Evolutionary conservation across 1,140 invertebrate species (phyloP), one percentile per base, ranked within the genome.

Genomic region (Aethina tumida): DNA sequence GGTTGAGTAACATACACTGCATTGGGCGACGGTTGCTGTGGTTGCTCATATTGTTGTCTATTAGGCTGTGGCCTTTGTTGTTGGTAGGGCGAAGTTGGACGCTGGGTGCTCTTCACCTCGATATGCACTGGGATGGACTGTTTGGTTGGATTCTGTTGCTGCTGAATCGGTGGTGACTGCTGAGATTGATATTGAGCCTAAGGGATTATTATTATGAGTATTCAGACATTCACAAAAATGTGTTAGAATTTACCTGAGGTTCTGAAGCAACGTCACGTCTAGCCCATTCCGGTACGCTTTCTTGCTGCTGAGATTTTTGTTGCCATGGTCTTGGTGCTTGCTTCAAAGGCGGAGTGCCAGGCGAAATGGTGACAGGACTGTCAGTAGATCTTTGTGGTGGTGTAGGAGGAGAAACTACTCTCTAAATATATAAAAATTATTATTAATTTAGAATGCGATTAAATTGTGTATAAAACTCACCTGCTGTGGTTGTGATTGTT

Each of bases 361-460:
- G 56, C n/a, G 58, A 52, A 35, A 53, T 49, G 2, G 64, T 60
- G 29, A 65, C 57, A 22, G 68, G 67, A 29, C 64, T 64, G 16
- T 68, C 47, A 9, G 64, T 68, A 8, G 71, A 70, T 17, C 72
- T 69, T 18, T 72, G 69, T 7, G 62, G 63, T 49, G 48, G 63
- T 55, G 47, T 29, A 10, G 56, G 47, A 6, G 53, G 52, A 13
- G 27, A 40, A 20, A 37, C 32, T 6, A 49, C 26, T 22, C 39
- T 10, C 5, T 28, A 28, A 28, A 13, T 18, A 7, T 4, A 5
- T 21, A 4, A 20, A 34, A 9, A 12, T 4, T 34, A 12, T 7
- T 20, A 34, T 9, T 15, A 9, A 4, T 9, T 21, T 13, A 21
- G n/a, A 19, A 10, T 22, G 12, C 19, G 29, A 4, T 19, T 7